Base-by-base conservation (phyloP, 2,797 vertebrate species). In the Diplodus puntazzo region DNA sequence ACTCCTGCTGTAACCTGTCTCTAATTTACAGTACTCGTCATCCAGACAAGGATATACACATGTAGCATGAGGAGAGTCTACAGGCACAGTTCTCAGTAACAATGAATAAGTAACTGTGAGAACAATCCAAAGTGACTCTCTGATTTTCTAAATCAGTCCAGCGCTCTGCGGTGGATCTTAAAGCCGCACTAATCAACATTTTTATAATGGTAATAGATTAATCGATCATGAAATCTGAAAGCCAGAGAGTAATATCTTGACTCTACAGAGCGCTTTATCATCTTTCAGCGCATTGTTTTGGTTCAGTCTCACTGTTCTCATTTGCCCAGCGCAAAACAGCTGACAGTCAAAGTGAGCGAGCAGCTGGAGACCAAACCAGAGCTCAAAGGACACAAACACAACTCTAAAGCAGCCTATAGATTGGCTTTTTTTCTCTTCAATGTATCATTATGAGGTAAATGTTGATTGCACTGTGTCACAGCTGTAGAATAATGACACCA, bases 21-120 rank as follows among this genome's bases (percentile, higher is more conserved):
- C 18, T 73, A 30, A 17, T 43, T 74, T 42, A 27, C 68, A 63
- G 34, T 39, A 39, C 30, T 34, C 48, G 48, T 64, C 57, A 70
- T 79, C 20, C 27, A 34, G 20, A 14, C 53, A 55, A 25, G 45
- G 30, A 16, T 8, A 18, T 25, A 8, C 3, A 25, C 9, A 39
- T 39, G 34, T 14, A 14, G 45, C 11, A 30, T 11, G 42, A 50
- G 2, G 14, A 52, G 39, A 57, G 20, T 4, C 23, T 18, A 39
- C 0, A 11, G 18, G 7, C 16, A 20, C 42, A 27, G 13, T 46
- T 20, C 5, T 27, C 20, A 25, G 16, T n/a, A 30, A 48, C 43
- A 58, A 14, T 69, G 34, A 21, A 9, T 62, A 20, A 42, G 42
- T n/a, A n/a, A n/a, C n/a, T n/a, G n/a, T n/a, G n/a, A n/a, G n/a